These are phyloP conservation scores for Laspeyria flexula DNA, from an alignment of 2,888 invertebrate genomes.

Conservation along the genomic window DNA sequence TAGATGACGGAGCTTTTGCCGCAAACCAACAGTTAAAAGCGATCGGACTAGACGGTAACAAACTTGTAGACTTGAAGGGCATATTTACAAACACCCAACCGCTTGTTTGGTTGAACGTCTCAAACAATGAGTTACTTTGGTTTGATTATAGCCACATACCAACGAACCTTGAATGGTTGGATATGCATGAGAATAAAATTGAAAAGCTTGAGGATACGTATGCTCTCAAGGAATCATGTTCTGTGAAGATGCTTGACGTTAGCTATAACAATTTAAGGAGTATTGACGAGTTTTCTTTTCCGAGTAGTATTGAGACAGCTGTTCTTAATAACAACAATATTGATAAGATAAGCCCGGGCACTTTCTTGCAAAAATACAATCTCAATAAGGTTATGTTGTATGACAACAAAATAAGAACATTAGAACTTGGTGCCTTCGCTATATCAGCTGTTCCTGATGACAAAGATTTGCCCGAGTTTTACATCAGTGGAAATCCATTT, in stretches of 20 bases:
- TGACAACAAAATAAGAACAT: conserved; percentile 89
- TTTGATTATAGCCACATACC: conserved; percentile 94
- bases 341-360: conserved; percentile 88
- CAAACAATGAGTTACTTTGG: conserved; percentile 91
- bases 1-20: conserved; percentile 92
- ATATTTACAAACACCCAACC: conserved; percentile 91
- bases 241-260: conserved; percentile 91
- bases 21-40: conserved; percentile 91
- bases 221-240: conserved; percentile 88
- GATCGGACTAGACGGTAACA: conserved; percentile 92
- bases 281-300: conserved; percentile 89
- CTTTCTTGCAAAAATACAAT: conserved; percentile 89
- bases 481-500: conserved; percentile 93
- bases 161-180: conserved; percentile 91
- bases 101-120: conserved; percentile 93
- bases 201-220: conserved; percentile 91
- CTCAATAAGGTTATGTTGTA: conserved; percentile 92
- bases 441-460: conserved; percentile 88
- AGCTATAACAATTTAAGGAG: conserved; percentile 90
- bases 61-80: conserved; percentile 91
- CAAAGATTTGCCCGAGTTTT: conserved; percentile 91
- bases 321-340: conserved; percentile 92
- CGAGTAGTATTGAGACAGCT: conserved; percentile 90
- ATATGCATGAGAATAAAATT: conserved; percentile 93
- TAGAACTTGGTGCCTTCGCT: conserved; percentile 90